A percentile compares a stretch with the other conserved stretches of the same genome.
phyloP scores from a whole-genome alignment of 2,888 invertebrate genomes.

The Miltochrista miniata region DNA sequence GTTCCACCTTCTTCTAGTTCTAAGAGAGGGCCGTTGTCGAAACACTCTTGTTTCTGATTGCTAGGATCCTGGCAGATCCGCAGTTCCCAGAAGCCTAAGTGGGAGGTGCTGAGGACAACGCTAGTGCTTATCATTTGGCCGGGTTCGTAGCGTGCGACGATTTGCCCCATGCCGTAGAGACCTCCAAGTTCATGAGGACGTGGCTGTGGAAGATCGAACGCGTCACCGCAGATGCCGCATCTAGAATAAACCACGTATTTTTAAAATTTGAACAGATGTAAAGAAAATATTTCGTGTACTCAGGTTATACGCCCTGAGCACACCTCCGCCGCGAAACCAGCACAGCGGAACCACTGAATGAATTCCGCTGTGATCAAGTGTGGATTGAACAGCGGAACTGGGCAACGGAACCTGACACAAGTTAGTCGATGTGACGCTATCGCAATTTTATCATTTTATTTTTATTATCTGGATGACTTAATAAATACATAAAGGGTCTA shows the following conservation, averaged over 20 bases:
- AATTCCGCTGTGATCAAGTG: no score
- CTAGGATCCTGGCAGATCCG: constrained; percentile 88
- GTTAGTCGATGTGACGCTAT: no score
- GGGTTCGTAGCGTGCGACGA: constrained; percentile 87
- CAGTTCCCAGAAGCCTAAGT: constrained; percentile 93
- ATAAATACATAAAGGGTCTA: no score
- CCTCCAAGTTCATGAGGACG: constrained; percentile 92
- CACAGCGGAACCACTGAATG: no score
- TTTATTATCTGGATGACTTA: no score
- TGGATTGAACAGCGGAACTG: no score
- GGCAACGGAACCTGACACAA: no score
- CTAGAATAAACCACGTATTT: constrained; percentile 32
- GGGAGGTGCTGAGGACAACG: constrained; percentile 92
- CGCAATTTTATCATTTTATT: no score
- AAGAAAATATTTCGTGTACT: no score
- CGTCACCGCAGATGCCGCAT: constrained; percentile 93
- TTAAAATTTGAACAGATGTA: no score
- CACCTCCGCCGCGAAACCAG: no score
- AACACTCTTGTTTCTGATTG: constrained; percentile 87
- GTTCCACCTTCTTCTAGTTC: constrained; percentile 79
- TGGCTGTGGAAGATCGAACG: constrained; percentile 87
- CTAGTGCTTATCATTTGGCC: constrained; percentile 86
- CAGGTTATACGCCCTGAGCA: no score
- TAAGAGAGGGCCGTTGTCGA: constrained; percentile 86
- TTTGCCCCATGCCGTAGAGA: constrained; percentile 88